Evolutionary conservation across 2,797 vertebrate species (phyloP).

Genomic region (Antrozous pallidus): DNA sequence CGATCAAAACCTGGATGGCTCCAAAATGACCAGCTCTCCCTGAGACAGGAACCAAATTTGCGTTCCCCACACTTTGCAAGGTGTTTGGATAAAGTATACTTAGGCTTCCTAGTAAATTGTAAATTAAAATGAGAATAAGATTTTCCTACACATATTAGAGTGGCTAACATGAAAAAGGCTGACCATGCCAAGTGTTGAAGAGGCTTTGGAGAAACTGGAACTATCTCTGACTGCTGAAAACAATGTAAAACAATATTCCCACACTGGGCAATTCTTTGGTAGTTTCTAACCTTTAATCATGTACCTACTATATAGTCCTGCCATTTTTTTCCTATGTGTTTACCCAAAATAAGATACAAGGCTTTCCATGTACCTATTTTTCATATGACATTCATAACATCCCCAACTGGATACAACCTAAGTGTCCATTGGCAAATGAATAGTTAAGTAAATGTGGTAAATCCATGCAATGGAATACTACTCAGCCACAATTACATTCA

Average conservation of each 20-base stretch:
- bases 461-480: background rate
- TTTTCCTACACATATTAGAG: background rate
- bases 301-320: background rate
- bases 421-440: background rate
- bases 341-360: background rate
- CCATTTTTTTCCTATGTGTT: background rate
- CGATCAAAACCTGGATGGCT: background rate
- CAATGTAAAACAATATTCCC: background rate
- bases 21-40: background rate
- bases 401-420: background rate
- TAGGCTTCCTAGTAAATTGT: background rate
- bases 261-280: background rate
- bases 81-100: background rate
- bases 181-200: background rate
- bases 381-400: background rate
- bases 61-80: background rate
- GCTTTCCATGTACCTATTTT: no score
- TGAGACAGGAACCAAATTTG: background rate
- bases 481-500: background rate
- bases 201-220: background rate
- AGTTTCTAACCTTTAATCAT: background rate
- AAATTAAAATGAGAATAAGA: background rate
- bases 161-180: background rate
- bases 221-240: background rate
- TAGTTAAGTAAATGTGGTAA: background rate